Percentiles rank a stretch among this genome's conserved stretches.
Evolutionary conservation across 2,888 invertebrate species (phyloP).

Genomic region (Ceriagrion tenellum): DNA sequence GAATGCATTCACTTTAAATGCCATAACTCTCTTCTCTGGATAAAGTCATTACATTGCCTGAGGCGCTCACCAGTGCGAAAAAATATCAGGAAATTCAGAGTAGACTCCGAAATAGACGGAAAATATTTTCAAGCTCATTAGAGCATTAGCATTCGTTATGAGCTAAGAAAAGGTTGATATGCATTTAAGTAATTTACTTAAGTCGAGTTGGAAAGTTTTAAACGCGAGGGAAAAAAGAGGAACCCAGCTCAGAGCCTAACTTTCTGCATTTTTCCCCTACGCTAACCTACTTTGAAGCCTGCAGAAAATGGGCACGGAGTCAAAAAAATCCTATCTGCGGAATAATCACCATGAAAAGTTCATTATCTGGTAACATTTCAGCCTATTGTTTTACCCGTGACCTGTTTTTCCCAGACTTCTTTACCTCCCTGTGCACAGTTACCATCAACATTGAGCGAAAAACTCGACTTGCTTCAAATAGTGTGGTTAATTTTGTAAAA

Average conservation of each 20-base stretch:
- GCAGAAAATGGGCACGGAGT: conserved; percentile 1
- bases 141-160: conserved; percentile 9
- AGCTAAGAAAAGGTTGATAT: neutral
- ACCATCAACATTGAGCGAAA: neutral
- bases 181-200: conserved; percentile 32
- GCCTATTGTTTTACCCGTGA: conserved; percentile 3
- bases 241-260: neutral
- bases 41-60: neutral
- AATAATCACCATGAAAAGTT: conserved; percentile 31
- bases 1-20: neutral
- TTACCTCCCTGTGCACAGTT: neutral
- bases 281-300: conserved; percentile 31
- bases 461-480: neutral
- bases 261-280: conserved; percentile 25
- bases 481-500: neutral
- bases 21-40: neutral
- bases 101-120: neutral
- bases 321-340: conserved; percentile 10
- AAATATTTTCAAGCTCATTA: conserved; percentile 35
- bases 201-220: conserved; percentile 25
- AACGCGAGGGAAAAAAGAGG: neutral
- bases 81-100: neutral
- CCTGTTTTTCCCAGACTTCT: neutral
- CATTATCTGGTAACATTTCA: conserved; percentile 33
- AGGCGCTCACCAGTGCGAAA: neutral